Conservation (phyloP, 2,888 invertebrate genomes). For the Hirtodrosophila cameraria region DNA sequence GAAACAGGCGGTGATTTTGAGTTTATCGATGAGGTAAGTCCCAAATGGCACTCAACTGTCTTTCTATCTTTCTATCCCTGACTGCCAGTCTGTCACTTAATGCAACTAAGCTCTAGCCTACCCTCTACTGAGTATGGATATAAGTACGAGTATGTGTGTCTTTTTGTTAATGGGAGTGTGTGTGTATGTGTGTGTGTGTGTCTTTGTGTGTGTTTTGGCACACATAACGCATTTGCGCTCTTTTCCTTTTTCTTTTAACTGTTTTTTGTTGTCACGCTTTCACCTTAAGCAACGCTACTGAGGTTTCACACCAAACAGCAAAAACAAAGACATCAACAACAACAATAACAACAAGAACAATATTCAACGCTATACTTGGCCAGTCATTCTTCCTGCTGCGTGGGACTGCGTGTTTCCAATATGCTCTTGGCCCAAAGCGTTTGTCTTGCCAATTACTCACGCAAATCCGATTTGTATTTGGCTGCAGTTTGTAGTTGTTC, state of each 20-base stretch:
- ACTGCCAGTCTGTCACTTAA: constrained; percentile 44
- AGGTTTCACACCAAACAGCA: constrained; percentile 58
- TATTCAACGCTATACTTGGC: constrained; percentile 10
- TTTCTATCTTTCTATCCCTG: constrained; percentile 6
- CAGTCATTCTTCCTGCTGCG: constrained; percentile 37
- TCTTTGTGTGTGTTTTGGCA: constrained; percentile 28
- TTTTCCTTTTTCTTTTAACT: constrained; percentile 38
- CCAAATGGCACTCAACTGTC: constrained; percentile 37
- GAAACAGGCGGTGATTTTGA: constrained; percentile 89
- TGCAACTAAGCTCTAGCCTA: constrained; percentile 53
- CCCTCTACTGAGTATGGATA: not conserved
- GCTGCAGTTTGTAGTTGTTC: constrained; percentile 35
- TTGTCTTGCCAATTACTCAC: constrained; percentile 80
- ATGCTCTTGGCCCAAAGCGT: constrained; percentile 50
- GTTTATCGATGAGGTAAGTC: constrained; percentile 90
- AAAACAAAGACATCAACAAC: constrained; percentile 5
- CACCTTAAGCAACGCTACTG: constrained; percentile 60
- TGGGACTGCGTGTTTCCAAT: constrained; percentile 31
- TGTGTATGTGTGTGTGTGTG: not conserved
- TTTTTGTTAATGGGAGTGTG: not conserved
- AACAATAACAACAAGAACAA: constrained; percentile 3
- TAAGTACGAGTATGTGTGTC: not conserved
- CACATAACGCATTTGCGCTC: constrained; percentile 60
- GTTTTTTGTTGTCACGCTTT: constrained; percentile 30
- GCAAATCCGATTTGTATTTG: constrained; percentile 78